Conservation (phyloP, 1,140 invertebrate species). For the Macrosteles quadrilineatus region DNA sequence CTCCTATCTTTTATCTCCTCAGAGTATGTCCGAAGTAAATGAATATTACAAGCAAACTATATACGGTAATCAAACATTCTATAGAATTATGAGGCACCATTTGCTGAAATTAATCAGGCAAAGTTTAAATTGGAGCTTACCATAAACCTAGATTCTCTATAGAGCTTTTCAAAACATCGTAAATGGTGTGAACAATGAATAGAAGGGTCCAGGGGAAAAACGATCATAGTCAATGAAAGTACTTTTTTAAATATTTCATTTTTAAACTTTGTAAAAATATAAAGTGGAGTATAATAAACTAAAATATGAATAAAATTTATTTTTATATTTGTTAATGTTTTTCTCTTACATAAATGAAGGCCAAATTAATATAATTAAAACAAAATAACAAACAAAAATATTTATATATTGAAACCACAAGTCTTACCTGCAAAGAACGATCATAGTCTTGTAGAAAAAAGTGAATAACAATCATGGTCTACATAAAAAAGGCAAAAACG, state of each 20-base stretch:
- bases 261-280: neutral
- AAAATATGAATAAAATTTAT: neutral
- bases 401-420: neutral
- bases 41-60: no score
- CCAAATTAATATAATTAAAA: neutral
- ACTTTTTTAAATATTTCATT: neutral
- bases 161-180: no score
- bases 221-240: neutral
- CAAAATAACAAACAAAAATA: neutral
- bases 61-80: no score
- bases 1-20: no score
- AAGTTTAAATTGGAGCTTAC: no score
- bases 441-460: slow-evolving; percentile 12
- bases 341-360: neutral
- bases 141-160: no score
- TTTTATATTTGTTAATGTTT: no score
- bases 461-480: slow-evolving; percentile 5
- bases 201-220: slow-evolving; percentile 26
- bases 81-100: no score
- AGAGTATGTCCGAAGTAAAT: no score
- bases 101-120: no score
- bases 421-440: slow-evolving; percentile 17
- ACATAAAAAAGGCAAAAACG: slow-evolving; percentile 6
- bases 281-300: neutral
- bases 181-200: no score